Base-by-base conservation (phyloP, 2,888 invertebrate genomes). In the Pheosia tremula region DNA sequence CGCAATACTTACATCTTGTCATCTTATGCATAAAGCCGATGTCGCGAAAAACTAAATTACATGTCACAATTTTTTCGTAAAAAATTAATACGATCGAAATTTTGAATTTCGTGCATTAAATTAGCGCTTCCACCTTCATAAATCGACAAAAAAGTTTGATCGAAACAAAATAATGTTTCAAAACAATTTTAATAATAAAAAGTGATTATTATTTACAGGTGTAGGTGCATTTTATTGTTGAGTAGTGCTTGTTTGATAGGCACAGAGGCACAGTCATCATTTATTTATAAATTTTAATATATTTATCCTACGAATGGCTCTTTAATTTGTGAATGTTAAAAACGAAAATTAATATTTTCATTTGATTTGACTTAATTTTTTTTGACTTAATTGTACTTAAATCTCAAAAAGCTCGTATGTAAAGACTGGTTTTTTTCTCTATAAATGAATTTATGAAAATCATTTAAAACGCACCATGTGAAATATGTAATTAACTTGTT, bases 231-330 rank as follows among this genome's bases (percentile, higher is more conserved):
- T 78, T 84, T 87, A 87, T 87, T 88, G 85, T 88, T 85, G 83
- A 81, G 78, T 78, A 82, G 90, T 92, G 90, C 90, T 85, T 81
- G 79, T 79, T 82, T 78, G 85, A 85, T 89, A 92, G 91, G 92
- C 92, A 92, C 91, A 82, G 85, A 88, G 89, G 87, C 89, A 90
- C 89, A 90, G 90, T 91, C 89, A 85, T 86, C 82, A 79, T 76
- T 82, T 80, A 79, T 24, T 71, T 69, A 78, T 78, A 71, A 57
- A 69, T 77, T 82, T 68, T 63, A 74, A 69, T 77, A 78, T 68
- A 75, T 72, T 77, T 84, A 83, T 67, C 75, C 81, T 85, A 83
- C 69, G 59, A 64, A 39, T 41, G 57, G 71, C 6, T 59, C 68
- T 74, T 68, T 49, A 59, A 57, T 69, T 64, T 71, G 69, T 71